Evolutionary conservation across 2,888 invertebrate genomes (phyloP), one percentile per base, ranked within the genome.

Genomic region (Embidobia sp.): DNA sequence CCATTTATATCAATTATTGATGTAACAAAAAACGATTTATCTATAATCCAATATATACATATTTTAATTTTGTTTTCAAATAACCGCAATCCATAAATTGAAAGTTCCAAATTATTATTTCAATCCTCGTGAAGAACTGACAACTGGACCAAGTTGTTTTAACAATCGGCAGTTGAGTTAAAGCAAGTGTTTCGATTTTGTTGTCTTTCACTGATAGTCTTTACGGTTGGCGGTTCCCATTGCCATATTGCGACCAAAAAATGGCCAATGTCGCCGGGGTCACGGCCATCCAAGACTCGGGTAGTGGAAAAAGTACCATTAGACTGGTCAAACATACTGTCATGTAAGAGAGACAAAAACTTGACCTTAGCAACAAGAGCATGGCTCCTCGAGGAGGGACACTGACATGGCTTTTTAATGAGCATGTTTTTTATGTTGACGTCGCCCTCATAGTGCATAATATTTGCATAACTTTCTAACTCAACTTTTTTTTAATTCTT

Each of bases 171-270:
- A 16, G 40, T 40, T 13, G 6, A 63, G 46, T 63, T 48, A 69
- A 73, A 37, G 33, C 27, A 46, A 53, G 57, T 80, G 81, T 82
- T 85, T 83, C 82, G 80, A 82, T 81, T 83, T 84, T 85, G 83
- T 87, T 84, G 83, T 86, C 81, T 85, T 82, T 85, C 83, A 80
- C 79, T 84, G 82, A 84, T 94, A 96, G 96, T 95, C 94, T 96
- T 94, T 96, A 96, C 94, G 95, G 96, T 95, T 96, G 96, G 96
- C 96, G 96, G 93, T 96, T 96, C 94, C 96, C 96, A 93, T 95
- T 96, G 94, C 96, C 96, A 93, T 96, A 96, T 96, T 96, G 96
- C 94, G 96, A 96, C 93, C 95, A 95, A 93, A 94, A 94, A 93
- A 94, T 93, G 91, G 93, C 93, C 85, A 89, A 89, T 86, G 89